Base-by-base conservation (phyloP, 2,888 invertebrate genomes). In the Sylvicola cinctus region DNA sequence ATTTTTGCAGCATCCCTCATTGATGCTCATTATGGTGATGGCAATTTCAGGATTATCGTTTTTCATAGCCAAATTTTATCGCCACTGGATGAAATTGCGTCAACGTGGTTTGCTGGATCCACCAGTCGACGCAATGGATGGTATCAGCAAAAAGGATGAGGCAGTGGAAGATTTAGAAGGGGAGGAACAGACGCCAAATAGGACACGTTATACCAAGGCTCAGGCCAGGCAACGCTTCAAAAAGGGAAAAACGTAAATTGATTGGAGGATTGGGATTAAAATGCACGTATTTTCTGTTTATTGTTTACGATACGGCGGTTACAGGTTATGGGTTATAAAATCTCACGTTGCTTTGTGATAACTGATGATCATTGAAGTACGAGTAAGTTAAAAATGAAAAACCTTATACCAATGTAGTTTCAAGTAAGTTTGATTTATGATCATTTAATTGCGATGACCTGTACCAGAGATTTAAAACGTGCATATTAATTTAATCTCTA, bases 221-320 rank as follows among this genome's bases (percentile, higher is more conserved):
- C 77, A 78, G 54, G 76, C 77, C 10, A 60, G 78, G 42, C 73
- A 75, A 46, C 62, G 78, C 51, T 77, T 72, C 52, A 74, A 73
- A 51, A 76, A 75, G 54, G 77, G 76, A 41, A 76, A 73, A 59
- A 59, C 65, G 51, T 71, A 42, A 28, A 28, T n/a, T n/a, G n/a
- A n/a, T n/a, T n/a, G n/a, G n/a, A n/a, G n/a, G n/a, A n/a, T n/a
- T n/a, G n/a, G n/a, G n/a, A n/a, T n/a, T n/a, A n/a, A n/a, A n/a
- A n/a, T n/a, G n/a, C n/a, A n/a, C n/a, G n/a, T n/a, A n/a, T n/a
- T n/a, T n/a, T n/a, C n/a, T n/a, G n/a, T n/a, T n/a, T n/a, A n/a
- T n/a, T n/a, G n/a, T n/a, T n/a, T n/a, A n/a, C n/a, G n/a, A n/a
- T n/a, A n/a, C n/a, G n/a, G n/a, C n/a, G n/a, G n/a, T n/a, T n/a